phyloP scores from a whole-genome alignment of 2,113 vertebrate genomes.

The Syrmaticus mikado region DNA sequence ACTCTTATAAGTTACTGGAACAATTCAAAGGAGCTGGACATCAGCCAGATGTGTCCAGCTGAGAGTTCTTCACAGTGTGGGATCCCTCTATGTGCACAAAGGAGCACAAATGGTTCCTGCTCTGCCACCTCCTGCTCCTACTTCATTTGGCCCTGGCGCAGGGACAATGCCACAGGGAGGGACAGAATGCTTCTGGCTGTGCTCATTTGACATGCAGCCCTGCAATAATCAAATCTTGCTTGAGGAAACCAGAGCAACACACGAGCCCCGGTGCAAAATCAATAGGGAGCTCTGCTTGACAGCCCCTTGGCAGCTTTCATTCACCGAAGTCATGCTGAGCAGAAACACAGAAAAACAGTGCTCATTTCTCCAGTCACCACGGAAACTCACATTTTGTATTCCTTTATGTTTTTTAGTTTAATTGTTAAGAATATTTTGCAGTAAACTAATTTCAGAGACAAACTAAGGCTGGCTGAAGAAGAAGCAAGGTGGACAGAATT shows the following conservation, averaged over 20 bases:
- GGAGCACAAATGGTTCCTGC: slow-evolving; percentile 31
- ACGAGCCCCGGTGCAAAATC: not conserved
- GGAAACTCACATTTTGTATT: not conserved
- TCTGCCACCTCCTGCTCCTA: not conserved
- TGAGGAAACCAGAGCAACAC: slow-evolving; percentile 19
- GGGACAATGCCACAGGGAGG: slow-evolving; percentile 4
- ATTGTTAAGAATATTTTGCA: not conserved
- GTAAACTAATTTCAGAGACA: not conserved
- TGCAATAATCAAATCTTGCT: not conserved
- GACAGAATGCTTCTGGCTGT: not conserved
- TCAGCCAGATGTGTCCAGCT: slow-evolving; percentile 44
- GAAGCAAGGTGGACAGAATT: not conserved
- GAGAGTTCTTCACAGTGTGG: slow-evolving; percentile 20
- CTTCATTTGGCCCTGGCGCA: not conserved
- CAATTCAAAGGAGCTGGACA: slow-evolving; percentile 17
- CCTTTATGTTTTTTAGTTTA: not conserved
- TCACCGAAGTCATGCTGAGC: slow-evolving; percentile 27
- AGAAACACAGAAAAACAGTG: not conserved
- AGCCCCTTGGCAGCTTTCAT: not conserved
- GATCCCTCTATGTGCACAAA: slow-evolving; percentile 35
- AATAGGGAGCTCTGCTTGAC: not conserved
- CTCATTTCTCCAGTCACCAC: not conserved
- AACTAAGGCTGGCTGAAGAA: not conserved
- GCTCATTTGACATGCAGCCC: slow-evolving; percentile 28
- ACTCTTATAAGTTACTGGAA: slow-evolving; percentile 55